Evolutionary conservation across 2,888 invertebrate species (phyloP).

Genomic region (Autographa pulchrina): DNA sequence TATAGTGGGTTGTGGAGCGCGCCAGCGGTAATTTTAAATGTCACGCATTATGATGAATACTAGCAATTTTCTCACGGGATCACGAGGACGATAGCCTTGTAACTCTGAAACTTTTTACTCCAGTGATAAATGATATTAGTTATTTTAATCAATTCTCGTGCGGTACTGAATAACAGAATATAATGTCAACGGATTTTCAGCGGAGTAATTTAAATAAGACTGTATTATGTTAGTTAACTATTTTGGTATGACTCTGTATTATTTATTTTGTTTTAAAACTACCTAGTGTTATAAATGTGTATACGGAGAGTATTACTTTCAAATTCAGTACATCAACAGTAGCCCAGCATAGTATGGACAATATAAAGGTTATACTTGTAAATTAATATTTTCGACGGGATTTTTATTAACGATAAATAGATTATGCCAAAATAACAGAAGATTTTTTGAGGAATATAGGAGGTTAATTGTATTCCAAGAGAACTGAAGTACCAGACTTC

Average conservation of each 20-base stretch:
- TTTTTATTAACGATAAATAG: too few relatives aligned
- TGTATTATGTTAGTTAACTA: background rate
- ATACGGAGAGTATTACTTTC: background rate
- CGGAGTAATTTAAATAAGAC: background rate
- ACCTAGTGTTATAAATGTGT: background rate
- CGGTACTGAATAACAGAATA: conserved; percentile 18
- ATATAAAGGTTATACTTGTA: too few relatives aligned
- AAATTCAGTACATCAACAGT: too few relatives aligned
- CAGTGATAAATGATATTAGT: conserved; percentile 54
- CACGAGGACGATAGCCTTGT: conserved; percentile 75
- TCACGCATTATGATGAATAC: conserved; percentile 88
- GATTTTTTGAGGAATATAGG: too few relatives aligned
- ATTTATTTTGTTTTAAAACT: background rate
- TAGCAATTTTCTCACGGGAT: conserved; percentile 86
- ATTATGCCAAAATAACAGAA: too few relatives aligned
- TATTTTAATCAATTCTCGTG: conserved; percentile 51
- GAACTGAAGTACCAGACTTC: too few relatives aligned
- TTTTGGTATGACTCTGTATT: background rate
- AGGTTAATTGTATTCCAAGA: too few relatives aligned
- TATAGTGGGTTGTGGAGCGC: conserved; percentile 78
- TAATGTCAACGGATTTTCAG: conserved; percentile 3
- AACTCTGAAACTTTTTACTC: conserved; percentile 68
- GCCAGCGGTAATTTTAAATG: conserved; percentile 85
- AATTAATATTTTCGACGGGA: too few relatives aligned
- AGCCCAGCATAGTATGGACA: background rate